Percentiles rank a stretch among this genome's conserved stretches.
These are phyloP conservation scores for Poecile atricapillus DNA, from an alignment of 2,113 vertebrate species.

Conservation along the genomic window DNA sequence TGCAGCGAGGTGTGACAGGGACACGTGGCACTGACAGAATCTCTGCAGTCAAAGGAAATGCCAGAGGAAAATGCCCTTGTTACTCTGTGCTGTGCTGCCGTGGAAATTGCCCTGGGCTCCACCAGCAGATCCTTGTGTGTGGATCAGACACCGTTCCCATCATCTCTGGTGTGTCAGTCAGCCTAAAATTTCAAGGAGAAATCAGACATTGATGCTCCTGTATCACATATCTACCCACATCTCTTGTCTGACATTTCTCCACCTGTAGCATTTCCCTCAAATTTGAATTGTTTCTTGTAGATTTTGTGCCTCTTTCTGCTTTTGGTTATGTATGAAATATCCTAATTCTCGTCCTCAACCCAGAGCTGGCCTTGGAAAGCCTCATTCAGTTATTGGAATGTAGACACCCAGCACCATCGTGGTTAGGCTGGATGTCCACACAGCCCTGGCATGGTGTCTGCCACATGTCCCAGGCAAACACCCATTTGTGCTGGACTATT, in stretches of 20 bases:
- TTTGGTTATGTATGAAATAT: neutral
- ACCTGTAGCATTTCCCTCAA: neutral
- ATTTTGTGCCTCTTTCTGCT: neutral
- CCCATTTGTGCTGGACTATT: neutral
- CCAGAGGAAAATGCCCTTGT: neutral
- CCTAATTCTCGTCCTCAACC: neutral
- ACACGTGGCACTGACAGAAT: neutral
- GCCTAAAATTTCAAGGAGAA: neutral
- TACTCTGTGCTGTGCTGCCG: neutral
- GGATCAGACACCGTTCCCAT: neutral
- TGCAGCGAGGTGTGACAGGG: neutral
- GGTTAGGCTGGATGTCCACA: neutral
- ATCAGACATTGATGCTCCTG: neutral
- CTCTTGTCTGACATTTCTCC: neutral
- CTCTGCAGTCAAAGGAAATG: neutral
- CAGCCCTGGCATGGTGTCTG: neutral
- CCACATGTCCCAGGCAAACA: neutral
- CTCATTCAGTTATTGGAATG: fast-evolving
- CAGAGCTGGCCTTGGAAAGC: neutral
- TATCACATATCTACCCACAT: neutral
- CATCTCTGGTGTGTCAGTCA: neutral
- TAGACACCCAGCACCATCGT: neutral
- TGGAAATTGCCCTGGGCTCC: neutral
- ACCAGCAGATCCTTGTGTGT: fast-evolving
- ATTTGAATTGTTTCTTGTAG: neutral